phyloP scores from a whole-genome alignment of 2,888 invertebrate species.

The Lepetodrilus schrolli region DNA sequence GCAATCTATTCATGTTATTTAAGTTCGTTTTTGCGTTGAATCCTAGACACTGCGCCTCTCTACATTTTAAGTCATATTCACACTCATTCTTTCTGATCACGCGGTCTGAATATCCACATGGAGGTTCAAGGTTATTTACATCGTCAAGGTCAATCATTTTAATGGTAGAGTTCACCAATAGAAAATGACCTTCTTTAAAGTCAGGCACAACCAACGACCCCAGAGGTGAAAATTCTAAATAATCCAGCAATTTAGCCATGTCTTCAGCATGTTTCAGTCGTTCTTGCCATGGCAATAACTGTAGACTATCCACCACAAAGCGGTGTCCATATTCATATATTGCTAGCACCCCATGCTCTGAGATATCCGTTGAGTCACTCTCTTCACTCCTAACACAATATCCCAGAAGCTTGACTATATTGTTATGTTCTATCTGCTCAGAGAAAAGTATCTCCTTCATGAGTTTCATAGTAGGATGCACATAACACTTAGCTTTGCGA shows the following conservation, averaged over 20 bases:
- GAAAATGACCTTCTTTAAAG: constrained; percentile 70
- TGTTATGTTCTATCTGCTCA: constrained; percentile 67
- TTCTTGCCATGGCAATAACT: constrained; percentile 57
- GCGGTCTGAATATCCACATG: constrained; percentile 47
- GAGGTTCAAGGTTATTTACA: constrained; percentile 66
- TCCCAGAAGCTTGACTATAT: constrained; percentile 65
- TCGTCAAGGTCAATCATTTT: constrained; percentile 73
- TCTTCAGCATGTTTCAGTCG: constrained; percentile 61
- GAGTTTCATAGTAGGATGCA: constrained; percentile 67
- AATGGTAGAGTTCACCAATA: constrained; percentile 60
- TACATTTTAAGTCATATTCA: constrained; percentile 53
- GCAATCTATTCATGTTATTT: constrained; percentile 61
- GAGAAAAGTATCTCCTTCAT: constrained; percentile 73
- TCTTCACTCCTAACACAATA: constrained; percentile 72
- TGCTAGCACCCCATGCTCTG: constrained; percentile 68
- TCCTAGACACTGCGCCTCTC: constrained; percentile 62
- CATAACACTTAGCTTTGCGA: constrained; percentile 53
- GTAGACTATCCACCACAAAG: constrained; percentile 59
- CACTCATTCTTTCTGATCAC: constrained; percentile 41
- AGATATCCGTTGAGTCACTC: constrained; percentile 67
- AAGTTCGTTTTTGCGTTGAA: constrained; percentile 67
- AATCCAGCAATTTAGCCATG: constrained; percentile 64
- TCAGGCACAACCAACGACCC: constrained; percentile 70
- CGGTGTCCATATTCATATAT: constrained; percentile 67
- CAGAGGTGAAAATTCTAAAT: constrained; percentile 68